Base-by-base conservation (phyloP, 2,888 invertebrate genomes). In the Plagodis pulveraria region DNA sequence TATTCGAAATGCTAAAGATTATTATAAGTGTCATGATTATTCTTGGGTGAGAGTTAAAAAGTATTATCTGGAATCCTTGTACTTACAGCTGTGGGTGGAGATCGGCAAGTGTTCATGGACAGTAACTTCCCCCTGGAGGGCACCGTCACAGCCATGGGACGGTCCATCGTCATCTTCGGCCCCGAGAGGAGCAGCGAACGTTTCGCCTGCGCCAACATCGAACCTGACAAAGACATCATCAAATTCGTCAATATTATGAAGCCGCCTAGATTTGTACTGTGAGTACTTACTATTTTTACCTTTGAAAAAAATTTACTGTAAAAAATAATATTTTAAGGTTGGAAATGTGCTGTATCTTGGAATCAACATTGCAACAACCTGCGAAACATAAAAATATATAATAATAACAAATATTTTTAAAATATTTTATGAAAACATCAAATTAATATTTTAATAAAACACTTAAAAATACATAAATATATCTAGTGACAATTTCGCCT, bases 191-290 rank as follows among this genome's bases (percentile, higher is more conserved):
- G 95, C 49, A 80, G 93, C 8, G 95, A 96, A 66, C 93, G 96
- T 68, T 96, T 96, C 81, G 98, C 98, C 0, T 98, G 98, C 84
- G 98, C 98, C 53, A 98, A 98, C 83, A 97, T 98, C 64, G 96
- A 96, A 78, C 96, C 97, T 0, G 98, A 98, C 81, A 95, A 97
- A 78, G 97, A 98, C 82, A 97, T 98, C 63, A 95, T 98, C 51
- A 98, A 98, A 87, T 98, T 96, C 76, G 96, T 96, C 0, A 98
- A 98, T 71, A 95, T 98, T 36, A 95, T 96, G 83, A 97, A 96
- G 83, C 96, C 97, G 48, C 97, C 98, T 0, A 93, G 97, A 83
- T 98, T 98, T 85, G 97, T 97, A 12, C 94, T 97, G 97, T 98
- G 91, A 95, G 96, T 93, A 47, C n/a, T 43, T 8, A 8, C 5